phyloP scores from a whole-genome alignment of 2,888 invertebrate species.

The Lampropteryx suffumata region DNA sequence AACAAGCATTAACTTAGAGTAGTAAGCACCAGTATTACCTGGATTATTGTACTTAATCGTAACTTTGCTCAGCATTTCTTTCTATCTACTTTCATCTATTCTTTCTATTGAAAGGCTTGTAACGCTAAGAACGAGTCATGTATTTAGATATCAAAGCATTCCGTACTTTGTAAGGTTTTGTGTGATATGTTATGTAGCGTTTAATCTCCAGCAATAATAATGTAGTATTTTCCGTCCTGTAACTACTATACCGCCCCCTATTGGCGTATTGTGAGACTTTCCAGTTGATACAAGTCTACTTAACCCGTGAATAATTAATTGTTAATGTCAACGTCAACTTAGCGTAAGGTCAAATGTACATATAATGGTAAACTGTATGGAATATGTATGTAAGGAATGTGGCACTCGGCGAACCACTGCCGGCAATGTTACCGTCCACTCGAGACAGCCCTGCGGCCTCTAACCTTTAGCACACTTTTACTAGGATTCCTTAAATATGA shows the following conservation, averaged over 20 bases:
- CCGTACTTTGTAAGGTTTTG: conserved; percentile 21
- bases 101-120: conserved; percentile 9
- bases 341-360: conserved; percentile 25
- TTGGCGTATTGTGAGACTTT: conserved; percentile 1
- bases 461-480: too few relatives aligned
- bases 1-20: conserved; percentile 5
- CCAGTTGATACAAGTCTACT: conserved; percentile 1
- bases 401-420: conserved; percentile 18
- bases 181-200: conserved; percentile 17
- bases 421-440: conserved; percentile 25
- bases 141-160: conserved; percentile 25
- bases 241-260: conserved; percentile 3
- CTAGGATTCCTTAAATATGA: too few relatives aligned
- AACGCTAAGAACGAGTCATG: conserved; percentile 20
- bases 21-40: conserved; percentile 28
- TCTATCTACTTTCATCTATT: conserved; percentile 8
- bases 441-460: too few relatives aligned
- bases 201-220: too few relatives aligned
- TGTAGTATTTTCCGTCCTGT: conserved; percentile 26
- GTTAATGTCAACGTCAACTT: conserved; percentile 12
- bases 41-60: conserved; percentile 30
- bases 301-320: conserved; percentile 2
- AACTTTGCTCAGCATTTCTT: conserved; percentile 27
- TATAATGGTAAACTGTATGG: conserved; percentile 13
- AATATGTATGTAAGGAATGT: conserved; percentile 16